Conservation (phyloP, 2,888 invertebrate species). For the Halictus ligatus region DNA sequence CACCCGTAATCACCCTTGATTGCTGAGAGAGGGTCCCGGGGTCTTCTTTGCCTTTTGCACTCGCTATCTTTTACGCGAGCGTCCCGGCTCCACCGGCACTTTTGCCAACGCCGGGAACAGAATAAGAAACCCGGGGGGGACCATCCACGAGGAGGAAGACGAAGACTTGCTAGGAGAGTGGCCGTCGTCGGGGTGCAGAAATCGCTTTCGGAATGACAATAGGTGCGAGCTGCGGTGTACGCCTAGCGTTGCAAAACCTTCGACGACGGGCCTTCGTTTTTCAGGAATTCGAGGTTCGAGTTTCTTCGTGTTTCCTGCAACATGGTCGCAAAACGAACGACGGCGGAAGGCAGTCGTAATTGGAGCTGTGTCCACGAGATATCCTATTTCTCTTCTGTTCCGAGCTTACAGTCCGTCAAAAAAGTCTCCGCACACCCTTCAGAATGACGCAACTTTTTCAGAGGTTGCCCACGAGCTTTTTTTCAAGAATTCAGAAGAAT, state of each 20-base stretch:
- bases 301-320: background rate
- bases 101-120: conserved; percentile 11
- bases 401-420: background rate
- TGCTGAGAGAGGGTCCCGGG: conserved; percentile 63
- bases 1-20: conserved; percentile 77
- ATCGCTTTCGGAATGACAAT: conserved; percentile 6
- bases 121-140: conserved; percentile 21
- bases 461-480: background rate
- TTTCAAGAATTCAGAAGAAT: background rate
- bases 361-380: background rate
- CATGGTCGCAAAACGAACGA: background rate
- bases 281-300: background rate
- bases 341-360: background rate
- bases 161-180: background rate
- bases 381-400: background rate
- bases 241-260: background rate
- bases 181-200: background rate
- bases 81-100: conserved; percentile 1
- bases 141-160: conserved; percentile 16
- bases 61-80: conserved; percentile 54
- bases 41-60: conserved; percentile 50
- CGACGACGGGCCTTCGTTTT: background rate
- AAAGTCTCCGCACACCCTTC: background rate
- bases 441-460: background rate
- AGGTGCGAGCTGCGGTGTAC: conserved; percentile 9